phyloP scores from a whole-genome alignment of 2,888 invertebrate genomes.

The Itoplectis maculator region DNA sequence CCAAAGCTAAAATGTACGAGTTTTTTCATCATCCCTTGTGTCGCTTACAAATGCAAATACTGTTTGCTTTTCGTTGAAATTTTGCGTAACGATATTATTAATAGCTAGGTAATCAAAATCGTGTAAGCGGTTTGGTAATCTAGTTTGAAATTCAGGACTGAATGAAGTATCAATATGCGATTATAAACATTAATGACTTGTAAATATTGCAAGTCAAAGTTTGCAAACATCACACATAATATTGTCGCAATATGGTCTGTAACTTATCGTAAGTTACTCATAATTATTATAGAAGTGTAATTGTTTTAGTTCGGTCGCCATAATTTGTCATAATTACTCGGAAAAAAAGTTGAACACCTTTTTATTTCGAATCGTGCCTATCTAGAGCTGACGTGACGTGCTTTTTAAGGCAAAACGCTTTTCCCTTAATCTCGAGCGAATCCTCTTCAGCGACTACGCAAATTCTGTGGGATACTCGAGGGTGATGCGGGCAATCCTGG shows the following conservation, averaged over 20 bases:
- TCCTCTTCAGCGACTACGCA: slow-evolving; percentile 23
- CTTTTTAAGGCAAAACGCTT: neutral
- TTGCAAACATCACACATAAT: no score
- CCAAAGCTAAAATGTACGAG: neutral
- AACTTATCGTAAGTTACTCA: no score
- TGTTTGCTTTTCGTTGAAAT: neutral
- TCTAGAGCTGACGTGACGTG: neutral
- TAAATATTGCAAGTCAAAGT: neutral
- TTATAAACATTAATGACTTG: neutral
- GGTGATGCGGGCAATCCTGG: neutral
- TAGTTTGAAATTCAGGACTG: neutral
- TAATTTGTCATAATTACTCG: no score
- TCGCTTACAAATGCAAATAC: neutral
- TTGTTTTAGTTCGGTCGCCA: no score
- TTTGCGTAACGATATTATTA: neutral
- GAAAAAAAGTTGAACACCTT: neutral
- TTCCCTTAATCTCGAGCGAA: slow-evolving; percentile 21
- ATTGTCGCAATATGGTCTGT: no score
- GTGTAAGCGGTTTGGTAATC: neutral
- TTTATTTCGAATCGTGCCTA: neutral
- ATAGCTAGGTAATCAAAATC: neutral
- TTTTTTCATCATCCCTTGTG: neutral
- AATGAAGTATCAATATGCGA: neutral
- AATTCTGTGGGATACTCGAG: slow-evolving; percentile 3
- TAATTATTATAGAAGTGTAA: no score